Conservation (phyloP, 1,140 invertebrate genomes). For the Oncopeltus fasciatus region DNA sequence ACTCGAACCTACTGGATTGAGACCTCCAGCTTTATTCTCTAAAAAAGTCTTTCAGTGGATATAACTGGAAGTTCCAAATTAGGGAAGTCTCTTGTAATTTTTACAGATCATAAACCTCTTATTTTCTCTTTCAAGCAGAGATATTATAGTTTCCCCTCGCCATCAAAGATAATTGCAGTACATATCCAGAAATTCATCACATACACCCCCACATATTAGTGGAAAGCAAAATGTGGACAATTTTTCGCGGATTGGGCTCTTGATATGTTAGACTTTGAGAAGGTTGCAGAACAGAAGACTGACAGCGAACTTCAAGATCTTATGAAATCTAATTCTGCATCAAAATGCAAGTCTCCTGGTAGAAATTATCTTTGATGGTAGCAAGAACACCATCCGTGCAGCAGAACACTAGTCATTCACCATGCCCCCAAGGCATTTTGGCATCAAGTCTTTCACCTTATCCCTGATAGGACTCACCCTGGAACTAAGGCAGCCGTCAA, state of each 20-base stretch:
- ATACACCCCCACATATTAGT: too few species aligned
- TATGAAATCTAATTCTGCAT: background rate
- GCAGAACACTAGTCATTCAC: too few species aligned
- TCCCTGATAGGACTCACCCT: background rate
- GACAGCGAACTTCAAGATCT: background rate
- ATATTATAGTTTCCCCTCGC: constrained; percentile 24
- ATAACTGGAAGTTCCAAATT: constrained; percentile 31
- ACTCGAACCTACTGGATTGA: too few species aligned
- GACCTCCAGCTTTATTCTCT: too few species aligned
- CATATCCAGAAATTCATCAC: too few species aligned
- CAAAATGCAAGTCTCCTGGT: background rate
- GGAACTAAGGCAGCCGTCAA: background rate
- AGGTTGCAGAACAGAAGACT: background rate
- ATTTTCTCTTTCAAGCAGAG: too few species aligned
- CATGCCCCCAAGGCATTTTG: background rate
- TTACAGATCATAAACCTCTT: constrained; percentile 30
- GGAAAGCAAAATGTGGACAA: background rate
- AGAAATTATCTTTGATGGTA: background rate
- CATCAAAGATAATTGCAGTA: too few species aligned
- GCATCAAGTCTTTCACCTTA: background rate
- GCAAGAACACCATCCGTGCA: background rate
- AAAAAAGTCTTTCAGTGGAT: constrained; percentile 21
- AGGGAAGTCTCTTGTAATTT: constrained; percentile 25
- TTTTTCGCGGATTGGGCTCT: background rate
- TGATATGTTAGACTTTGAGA: background rate